phyloP scores from a whole-genome alignment of 2,888 invertebrate species.

The Euproctis similis region DNA sequence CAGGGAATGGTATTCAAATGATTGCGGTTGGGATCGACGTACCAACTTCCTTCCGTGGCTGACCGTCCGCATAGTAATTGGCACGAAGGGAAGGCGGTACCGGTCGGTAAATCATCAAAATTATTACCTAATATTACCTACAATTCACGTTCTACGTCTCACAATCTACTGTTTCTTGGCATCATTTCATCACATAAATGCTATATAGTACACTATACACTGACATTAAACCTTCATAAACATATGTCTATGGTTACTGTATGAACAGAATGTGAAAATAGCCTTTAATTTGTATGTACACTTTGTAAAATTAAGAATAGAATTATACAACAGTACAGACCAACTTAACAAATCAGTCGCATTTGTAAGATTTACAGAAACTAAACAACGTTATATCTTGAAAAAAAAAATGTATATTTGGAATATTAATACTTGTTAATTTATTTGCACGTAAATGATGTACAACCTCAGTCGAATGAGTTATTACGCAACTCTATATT shows the following conservation, averaged over 20 bases:
- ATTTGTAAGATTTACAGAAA: no score
- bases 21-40: slow-evolving; percentile 67
- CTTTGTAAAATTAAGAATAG: no score
- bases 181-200: slow-evolving; percentile 54
- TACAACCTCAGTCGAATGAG: slow-evolving; percentile 40
- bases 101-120: slow-evolving; percentile 70
- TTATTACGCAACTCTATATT: slow-evolving; percentile 47
- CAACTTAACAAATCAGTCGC: no score
- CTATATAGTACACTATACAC: no score
- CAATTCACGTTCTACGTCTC: slow-evolving; percentile 42
- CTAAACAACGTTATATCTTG: no score
- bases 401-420: no score
- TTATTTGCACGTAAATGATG: slow-evolving; percentile 45
- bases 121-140: slow-evolving; percentile 69
- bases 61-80: slow-evolving; percentile 68
- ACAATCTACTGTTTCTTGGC: slow-evolving; percentile 58
- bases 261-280: no score
- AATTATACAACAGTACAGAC: no score
- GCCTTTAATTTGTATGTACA: no score
- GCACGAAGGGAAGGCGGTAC: slow-evolving; percentile 48
- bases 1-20: slow-evolving; percentile 65
- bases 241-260: no score
- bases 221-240: no score
- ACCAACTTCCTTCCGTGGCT: slow-evolving; percentile 65
- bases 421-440: slow-evolving; percentile 25